These are phyloP conservation scores for Emmelina monodactyla DNA, from an alignment of 2,888 invertebrate genomes.

Conservation along the genomic window DNA sequence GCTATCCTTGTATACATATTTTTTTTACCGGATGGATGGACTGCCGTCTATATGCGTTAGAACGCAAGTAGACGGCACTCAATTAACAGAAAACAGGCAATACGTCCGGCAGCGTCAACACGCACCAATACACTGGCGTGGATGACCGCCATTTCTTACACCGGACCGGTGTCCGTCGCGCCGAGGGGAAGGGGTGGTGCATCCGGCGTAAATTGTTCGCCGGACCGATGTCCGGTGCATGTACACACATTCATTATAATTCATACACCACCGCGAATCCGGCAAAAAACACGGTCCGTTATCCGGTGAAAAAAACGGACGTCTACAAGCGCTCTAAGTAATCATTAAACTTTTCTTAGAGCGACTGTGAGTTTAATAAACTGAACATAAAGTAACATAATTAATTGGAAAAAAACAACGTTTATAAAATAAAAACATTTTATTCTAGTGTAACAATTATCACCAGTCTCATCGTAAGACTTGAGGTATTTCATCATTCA, in stretches of 20 bases:
- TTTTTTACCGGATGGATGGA: too few relatives aligned
- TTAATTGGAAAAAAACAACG: too few relatives aligned
- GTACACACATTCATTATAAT: constrained; percentile 18
- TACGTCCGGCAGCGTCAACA: constrained; percentile 20
- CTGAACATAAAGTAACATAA: too few relatives aligned
- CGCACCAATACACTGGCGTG: constrained; percentile 17
- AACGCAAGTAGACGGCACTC: constrained; percentile 18
- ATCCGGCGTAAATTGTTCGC: constrained; percentile 20
- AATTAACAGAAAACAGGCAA: constrained; percentile 17
- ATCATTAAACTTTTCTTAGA: too few relatives aligned
- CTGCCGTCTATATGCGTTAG: too few relatives aligned
- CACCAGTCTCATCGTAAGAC: too few relatives aligned
- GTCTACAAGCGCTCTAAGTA: constrained; percentile 18
- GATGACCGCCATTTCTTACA: constrained; percentile 16
- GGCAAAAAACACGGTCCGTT: constrained; percentile 7
- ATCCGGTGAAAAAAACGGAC: not conserved
- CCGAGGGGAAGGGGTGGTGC: constrained; percentile 18
- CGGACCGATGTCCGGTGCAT: constrained; percentile 20
- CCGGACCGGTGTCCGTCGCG: constrained; percentile 19
- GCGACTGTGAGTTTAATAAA: too few relatives aligned
- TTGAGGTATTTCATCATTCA: too few relatives aligned
- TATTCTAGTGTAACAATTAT: too few relatives aligned
- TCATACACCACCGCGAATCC: constrained; percentile 16
- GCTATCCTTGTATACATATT: constrained; percentile 35
- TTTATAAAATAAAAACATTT: too few relatives aligned